phyloP scores from a whole-genome alignment of 2,888 invertebrate genomes.

The Cataglyphis altisquamis region DNA sequence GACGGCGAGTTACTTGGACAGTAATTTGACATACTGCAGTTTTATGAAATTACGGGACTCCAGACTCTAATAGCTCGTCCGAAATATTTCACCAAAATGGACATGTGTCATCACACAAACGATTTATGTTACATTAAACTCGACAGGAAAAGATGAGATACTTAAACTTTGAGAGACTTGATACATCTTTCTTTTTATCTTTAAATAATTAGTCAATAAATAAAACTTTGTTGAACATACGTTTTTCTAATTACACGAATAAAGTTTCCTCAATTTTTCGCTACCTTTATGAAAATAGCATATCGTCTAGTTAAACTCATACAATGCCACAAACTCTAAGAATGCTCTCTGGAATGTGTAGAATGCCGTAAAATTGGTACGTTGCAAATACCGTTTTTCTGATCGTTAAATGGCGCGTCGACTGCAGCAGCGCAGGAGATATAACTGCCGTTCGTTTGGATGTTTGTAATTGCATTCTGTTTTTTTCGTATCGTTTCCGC shows the following conservation, averaged over 20 bases:
- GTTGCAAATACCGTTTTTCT: slow-evolving; percentile 36
- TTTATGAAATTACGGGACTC: slow-evolving; percentile 41
- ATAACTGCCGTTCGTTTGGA: slow-evolving; percentile 35
- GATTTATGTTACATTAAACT: slow-evolving; percentile 23
- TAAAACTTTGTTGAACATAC: neutral
- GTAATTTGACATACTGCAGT: slow-evolving; percentile 53
- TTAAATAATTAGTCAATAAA: neutral
- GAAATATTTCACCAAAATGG: slow-evolving; percentile 38
- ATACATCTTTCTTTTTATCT: neutral
- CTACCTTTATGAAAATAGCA: slow-evolving; percentile 7
- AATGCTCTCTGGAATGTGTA: slow-evolving; percentile 22
- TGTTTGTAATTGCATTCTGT: slow-evolving; percentile 29
- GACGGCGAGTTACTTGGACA: slow-evolving; percentile 47
- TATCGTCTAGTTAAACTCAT: neutral
- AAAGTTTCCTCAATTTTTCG: slow-evolving; percentile 9
- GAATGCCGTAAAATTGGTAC: slow-evolving; percentile 32
- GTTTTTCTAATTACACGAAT: slow-evolving; percentile 13
- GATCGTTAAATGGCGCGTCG: slow-evolving; percentile 41
- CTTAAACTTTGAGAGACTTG: neutral
- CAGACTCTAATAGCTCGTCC: slow-evolving; percentile 23
- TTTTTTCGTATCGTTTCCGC: slow-evolving; percentile 12
- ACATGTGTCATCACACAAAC: slow-evolving; percentile 16
- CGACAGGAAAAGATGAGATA: neutral
- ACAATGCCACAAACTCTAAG: no score
- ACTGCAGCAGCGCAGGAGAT: slow-evolving; percentile 15